These are phyloP conservation scores for Corythaixoides concolor DNA, from an alignment of 2,113 vertebrate species.

Conservation along the genomic window DNA sequence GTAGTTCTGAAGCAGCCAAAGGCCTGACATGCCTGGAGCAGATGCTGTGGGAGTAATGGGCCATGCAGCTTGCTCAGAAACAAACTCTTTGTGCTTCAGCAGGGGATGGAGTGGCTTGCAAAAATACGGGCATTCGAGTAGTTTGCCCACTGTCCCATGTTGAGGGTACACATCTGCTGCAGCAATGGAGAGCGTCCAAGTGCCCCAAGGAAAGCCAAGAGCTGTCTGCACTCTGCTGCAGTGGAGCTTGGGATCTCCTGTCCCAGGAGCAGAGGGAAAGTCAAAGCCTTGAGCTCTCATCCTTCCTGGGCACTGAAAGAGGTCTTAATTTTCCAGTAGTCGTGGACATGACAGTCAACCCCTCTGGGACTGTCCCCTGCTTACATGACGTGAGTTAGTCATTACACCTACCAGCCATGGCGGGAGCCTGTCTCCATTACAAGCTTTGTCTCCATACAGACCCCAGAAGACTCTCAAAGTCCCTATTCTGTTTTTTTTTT, in stretches of 20 bases:
- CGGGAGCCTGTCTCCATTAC: neutral
- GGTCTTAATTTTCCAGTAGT: neutral
- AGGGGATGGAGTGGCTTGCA: neutral
- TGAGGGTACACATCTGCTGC: neutral
- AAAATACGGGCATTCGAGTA: neutral
- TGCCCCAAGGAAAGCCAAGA: neutral
- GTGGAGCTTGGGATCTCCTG: neutral
- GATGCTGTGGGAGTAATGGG: neutral
- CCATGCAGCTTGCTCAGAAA: neutral
- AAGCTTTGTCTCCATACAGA: neutral
- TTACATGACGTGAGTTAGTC: neutral
- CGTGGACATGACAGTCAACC: fast-evolving
- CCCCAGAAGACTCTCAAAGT: neutral
- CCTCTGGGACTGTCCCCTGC: neutral
- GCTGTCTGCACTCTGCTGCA: neutral
- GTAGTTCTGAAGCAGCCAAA: neutral
- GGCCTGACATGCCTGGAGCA: neutral
- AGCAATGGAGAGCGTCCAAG: neutral
- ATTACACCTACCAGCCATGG: neutral
- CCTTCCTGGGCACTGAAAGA: neutral
- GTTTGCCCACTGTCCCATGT: neutral
- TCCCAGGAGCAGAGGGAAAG: neutral
- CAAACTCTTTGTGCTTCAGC: neutral
- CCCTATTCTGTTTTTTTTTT: neutral
- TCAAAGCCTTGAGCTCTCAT: neutral